Conservation (phyloP, 2,797 vertebrate genomes). For the Smutsia gigantea region DNA sequence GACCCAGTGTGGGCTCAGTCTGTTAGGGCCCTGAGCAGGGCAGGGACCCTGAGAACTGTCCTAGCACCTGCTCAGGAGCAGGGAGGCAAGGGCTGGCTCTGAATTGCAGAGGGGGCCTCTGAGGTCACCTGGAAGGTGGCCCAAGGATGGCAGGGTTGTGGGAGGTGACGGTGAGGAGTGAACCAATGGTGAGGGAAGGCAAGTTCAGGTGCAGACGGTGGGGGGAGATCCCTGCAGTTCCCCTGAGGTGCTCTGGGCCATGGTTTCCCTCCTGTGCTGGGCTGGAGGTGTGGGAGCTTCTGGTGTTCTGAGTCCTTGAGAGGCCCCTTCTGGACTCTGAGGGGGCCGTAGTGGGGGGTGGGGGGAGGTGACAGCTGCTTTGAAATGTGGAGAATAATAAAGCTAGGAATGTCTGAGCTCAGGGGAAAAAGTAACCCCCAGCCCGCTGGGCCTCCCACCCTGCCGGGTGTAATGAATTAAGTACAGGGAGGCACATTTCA, state of each 20-base stretch:
- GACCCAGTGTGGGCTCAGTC: not conserved
- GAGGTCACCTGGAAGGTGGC: not conserved
- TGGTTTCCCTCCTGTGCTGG: not conserved
- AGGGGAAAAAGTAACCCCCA: constrained; percentile 73
- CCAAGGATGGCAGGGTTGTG: not conserved
- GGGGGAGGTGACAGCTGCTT: constrained; percentile 74
- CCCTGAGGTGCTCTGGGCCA: not conserved
- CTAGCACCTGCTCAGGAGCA: not conserved
- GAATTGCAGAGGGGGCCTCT: not conserved
- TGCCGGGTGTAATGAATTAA: constrained; percentile 76
- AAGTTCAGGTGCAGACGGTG: not conserved
- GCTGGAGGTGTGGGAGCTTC: not conserved
- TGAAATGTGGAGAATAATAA: constrained; percentile 85
- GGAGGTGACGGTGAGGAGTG: not conserved
- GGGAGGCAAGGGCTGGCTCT: not conserved
- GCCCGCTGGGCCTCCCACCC: constrained; percentile 68
- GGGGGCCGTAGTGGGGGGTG: constrained; percentile 56
- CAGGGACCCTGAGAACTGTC: not conserved
- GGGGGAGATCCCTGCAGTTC: not conserved
- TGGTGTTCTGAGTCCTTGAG: not conserved
- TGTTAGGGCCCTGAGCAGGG: not conserved
- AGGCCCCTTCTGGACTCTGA: constrained; percentile 51
- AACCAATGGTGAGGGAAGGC: not conserved
- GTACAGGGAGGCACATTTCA: constrained; percentile 74
- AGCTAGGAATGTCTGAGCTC: constrained; percentile 85